These are phyloP conservation scores for Tipula vernalis DNA, from an alignment of 2,888 invertebrate species.

Conservation along the genomic window DNA sequence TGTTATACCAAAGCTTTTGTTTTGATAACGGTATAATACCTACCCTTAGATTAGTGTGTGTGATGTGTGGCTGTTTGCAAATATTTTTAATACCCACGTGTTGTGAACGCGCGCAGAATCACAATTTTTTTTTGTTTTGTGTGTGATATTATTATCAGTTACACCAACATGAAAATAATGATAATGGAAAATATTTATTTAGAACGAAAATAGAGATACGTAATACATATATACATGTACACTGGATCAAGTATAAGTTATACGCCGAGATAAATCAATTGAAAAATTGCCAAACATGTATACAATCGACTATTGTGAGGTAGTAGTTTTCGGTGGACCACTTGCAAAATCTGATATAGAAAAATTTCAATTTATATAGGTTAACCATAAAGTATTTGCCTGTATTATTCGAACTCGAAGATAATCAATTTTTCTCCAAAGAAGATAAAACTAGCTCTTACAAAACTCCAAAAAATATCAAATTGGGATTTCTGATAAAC, in stretches of 20 bases:
- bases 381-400: too few species aligned
- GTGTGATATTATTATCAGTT: not conserved
- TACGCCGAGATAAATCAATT: not conserved
- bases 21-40: not conserved
- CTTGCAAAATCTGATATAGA: too few species aligned
- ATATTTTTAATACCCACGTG: conserved; percentile 10
- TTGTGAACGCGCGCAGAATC: not conserved
- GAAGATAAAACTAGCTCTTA: too few species aligned
- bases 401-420: too few species aligned
- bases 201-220: too few species aligned
- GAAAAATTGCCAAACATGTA: not conserved
- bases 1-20: not conserved
- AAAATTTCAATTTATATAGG: too few species aligned
- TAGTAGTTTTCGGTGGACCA: not conserved
- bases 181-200: not conserved
- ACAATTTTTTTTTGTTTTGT: not conserved
- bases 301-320: not conserved
- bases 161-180: not conserved
- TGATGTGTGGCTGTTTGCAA: not conserved
- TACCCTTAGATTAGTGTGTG: not conserved
- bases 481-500: too few species aligned
- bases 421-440: too few species aligned
- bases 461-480: too few species aligned
- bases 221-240: not conserved
- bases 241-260: not conserved